Base-by-base conservation (phyloP, 2,797 vertebrate genomes). In the Oreochromis grahami region DNA sequence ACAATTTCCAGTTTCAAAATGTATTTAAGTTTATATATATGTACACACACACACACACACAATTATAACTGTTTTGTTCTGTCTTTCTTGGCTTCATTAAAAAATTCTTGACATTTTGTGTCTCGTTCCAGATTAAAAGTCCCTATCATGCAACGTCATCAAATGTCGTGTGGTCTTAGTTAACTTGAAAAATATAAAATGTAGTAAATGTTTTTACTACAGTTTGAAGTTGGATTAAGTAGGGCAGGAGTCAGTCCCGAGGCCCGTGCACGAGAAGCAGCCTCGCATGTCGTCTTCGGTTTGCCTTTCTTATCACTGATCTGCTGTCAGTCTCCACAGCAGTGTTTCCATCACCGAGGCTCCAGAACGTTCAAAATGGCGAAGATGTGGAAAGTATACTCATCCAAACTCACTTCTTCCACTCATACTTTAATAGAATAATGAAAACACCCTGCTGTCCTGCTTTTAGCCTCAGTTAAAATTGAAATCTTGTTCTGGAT, bases 381-480 rank as follows among this genome's bases (percentile, higher is more conserved):
- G 0, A 72, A 17, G 2, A 48, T 15, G 9, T 48, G 41, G 9
- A 29, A 72, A 29, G 65, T 0, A 26, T 45, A 29, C 26, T 72
- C 24, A 48, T 48, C 0, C 43, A 29, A 48, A 48, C 6, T 72
- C 43, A 29, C 48, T 29, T 72, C 68, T 45, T 72, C 43, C 43
- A 0, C 24, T 29, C 41, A 26, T 26, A 17, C 68, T 1, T 0
- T 72, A 48, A 29, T 8, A 45, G 24, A 48, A 48, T 72, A 72
- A 72, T 48, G 15, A 3, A 72, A 12, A 3, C 24, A 48, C 4
- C 21, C 41, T 29, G 14, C 24, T 48, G 41, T 48, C 38, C 41
- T 48, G 68, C 43, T 74, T 50, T 74, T 74, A 8, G 68, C 26
- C 10, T 32, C 43, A 8, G 68, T 72, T 72, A 19, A 48, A 74